phyloP scores from a whole-genome alignment of 2,888 invertebrate species.

The Spisula solida region DNA sequence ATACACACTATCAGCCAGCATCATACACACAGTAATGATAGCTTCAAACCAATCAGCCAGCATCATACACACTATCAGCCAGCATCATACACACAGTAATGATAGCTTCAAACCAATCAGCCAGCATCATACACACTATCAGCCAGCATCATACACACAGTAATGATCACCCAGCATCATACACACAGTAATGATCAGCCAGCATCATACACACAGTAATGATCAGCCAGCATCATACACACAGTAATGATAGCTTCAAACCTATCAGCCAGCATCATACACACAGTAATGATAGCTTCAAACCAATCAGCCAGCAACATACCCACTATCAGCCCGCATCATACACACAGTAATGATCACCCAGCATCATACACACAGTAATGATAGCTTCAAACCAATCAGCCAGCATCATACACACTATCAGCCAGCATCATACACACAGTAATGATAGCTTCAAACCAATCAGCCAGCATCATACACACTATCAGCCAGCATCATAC shows the following conservation, averaged over 20 bases:
- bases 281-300: background rate
- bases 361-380: background rate
- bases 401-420: background rate
- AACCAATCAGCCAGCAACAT: background rate
- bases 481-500: background rate
- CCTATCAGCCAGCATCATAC: too few relatives aligned
- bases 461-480: background rate
- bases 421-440: background rate
- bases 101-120: background rate
- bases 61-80: background rate
- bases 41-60: background rate
- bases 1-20: background rate
- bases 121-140: background rate
- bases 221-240: background rate
- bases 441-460: background rate
- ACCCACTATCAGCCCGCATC: background rate
- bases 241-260: too few relatives aligned
- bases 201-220: background rate
- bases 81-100: background rate
- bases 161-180: too few relatives aligned
- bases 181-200: background rate
- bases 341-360: background rate
- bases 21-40: background rate
- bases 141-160: background rate
- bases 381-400: background rate